A percentile compares a stretch with the other conserved stretches of the same genome.
These are phyloP conservation scores for Agelaius phoeniceus DNA, from an alignment of 2,113 vertebrate genomes.

Conservation along the genomic window DNA sequence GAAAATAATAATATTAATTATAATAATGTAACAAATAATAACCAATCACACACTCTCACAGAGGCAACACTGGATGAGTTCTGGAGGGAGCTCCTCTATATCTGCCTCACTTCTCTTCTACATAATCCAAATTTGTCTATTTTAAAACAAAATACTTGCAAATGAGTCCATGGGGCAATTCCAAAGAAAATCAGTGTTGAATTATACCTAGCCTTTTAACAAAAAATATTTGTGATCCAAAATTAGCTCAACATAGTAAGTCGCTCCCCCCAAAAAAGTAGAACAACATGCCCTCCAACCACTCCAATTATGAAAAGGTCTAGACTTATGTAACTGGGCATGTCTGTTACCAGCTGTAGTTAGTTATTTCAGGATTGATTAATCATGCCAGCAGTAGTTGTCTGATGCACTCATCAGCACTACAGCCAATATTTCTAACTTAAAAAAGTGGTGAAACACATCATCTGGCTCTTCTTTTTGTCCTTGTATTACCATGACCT, in stretches of 20 bases:
- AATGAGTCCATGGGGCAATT: background rate
- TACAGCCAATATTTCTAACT: background rate
- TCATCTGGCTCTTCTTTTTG: background rate
- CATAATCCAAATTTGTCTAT: background rate
- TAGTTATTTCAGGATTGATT: slow-evolving; percentile 29
- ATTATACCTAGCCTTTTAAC: background rate
- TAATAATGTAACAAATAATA: background rate
- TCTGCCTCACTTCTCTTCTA: background rate
- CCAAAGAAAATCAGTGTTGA: background rate
- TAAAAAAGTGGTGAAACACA: background rate
- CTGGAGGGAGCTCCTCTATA: background rate
- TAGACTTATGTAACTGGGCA: background rate
- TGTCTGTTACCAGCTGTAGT: background rate
- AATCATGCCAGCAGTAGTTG: background rate
- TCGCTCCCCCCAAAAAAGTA: accelerated
- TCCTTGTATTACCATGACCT: background rate
- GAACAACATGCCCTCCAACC: background rate
- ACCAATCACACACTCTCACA: accelerated
- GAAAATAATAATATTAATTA: background rate
- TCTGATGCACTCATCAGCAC: background rate
- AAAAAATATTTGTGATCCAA: background rate
- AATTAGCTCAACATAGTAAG: background rate
- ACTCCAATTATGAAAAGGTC: background rate
- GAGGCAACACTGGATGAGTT: background rate
- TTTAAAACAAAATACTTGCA: background rate